phyloP scores from a whole-genome alignment of 2,888 invertebrate species.

The Atrina japonica region DNA sequence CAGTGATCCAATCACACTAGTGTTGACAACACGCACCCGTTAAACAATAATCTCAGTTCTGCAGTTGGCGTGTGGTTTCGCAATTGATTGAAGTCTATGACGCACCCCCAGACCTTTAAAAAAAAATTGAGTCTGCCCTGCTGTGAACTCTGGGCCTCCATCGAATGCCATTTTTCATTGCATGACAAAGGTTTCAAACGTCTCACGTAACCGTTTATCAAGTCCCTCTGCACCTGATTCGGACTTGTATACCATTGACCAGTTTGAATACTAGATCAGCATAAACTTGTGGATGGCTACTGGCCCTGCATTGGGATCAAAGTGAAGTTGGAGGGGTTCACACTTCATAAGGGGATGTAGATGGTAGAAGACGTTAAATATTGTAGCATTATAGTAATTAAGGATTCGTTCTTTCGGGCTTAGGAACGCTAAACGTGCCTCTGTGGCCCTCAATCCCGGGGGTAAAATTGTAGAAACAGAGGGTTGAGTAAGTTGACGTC shows the following conservation, averaged over 20 bases:
- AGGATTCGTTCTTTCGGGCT: conserved; percentile 38
- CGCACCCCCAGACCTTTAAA: conserved; percentile 44
- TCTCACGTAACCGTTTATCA: conserved; percentile 41
- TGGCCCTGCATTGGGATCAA: conserved; percentile 46
- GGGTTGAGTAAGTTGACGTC: conserved; percentile 30
- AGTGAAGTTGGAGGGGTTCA: conserved; percentile 46
- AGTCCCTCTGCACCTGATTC: conserved; percentile 45
- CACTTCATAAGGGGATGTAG: conserved; percentile 49
- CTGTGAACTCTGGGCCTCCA: conserved; percentile 52
- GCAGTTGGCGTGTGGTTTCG: conserved; percentile 50
- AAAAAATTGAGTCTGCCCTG: conserved; percentile 48
- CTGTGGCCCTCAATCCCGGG: conserved; percentile 34
- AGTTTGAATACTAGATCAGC: no score
- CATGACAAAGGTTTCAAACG: conserved; percentile 53
- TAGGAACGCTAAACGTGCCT: conserved; percentile 37
- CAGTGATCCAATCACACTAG: no score
- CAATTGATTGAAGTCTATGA: conserved; percentile 49
- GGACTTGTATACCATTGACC: no score
- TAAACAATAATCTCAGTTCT: conserved; percentile 51
- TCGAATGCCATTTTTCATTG: conserved; percentile 50
- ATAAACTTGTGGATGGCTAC: conserved; percentile 45
- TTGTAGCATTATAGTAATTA: conserved; percentile 39
- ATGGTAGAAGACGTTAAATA: conserved; percentile 42
- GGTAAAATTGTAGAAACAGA: conserved; percentile 24
- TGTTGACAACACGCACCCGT: conserved; percentile 51